Evolutionary conservation across 1,140 invertebrate genomes (phyloP), one percentile per base, ranked within the genome.

Genomic region (Drosophila novamexicana): DNA sequence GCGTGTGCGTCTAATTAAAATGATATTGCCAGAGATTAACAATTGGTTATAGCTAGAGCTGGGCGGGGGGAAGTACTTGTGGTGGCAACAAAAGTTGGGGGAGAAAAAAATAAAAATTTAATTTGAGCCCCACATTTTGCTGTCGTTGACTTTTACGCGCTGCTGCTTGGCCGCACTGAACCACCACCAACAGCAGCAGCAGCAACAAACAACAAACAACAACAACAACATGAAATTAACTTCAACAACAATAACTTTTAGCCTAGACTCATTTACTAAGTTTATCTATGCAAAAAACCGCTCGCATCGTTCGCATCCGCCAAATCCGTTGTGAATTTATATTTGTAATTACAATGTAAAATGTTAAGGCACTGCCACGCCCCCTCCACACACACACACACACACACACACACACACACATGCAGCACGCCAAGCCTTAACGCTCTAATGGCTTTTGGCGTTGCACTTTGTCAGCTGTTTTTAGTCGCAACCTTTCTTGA

Each of bases 91-190:
- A 86, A 86, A 85, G 77, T 77, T 78, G 67, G 36, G 75, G 59
- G 74, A 54, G 29, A 52, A 47, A 22, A 22, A 22, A 22, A 22
- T 3, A 63, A 45, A 56, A 63, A 67, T 70, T 86, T 83, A 79
- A 83, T 88, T 88, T 79, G 79, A 83, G 79, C 83, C 76, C 76
- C 81, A 77, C 77, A 80, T 83, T 83, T 84, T 77, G 81, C 81
- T 84, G 81, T 84, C 81, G 83, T 86, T 86, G 83, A 88, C 83
- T 86, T 86, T 86, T 88, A 88, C 83, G 83, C 83, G 83, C 83
- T 88, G 83, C 71, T 74, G 71, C 49, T 44, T 58, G 69, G 37
- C 69, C 47, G 53, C 69, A 72, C 69, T 88, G 71, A 79, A 76
- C 79, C 70, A 73, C 58, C 68, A 61, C 53, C 56, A 65, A 32